A percentile compares a stretch with the other conserved stretches of the same genome.
Evolutionary conservation across 2,797 vertebrate species (phyloP).

Genomic region (Micropoecilia bifurca): DNA sequence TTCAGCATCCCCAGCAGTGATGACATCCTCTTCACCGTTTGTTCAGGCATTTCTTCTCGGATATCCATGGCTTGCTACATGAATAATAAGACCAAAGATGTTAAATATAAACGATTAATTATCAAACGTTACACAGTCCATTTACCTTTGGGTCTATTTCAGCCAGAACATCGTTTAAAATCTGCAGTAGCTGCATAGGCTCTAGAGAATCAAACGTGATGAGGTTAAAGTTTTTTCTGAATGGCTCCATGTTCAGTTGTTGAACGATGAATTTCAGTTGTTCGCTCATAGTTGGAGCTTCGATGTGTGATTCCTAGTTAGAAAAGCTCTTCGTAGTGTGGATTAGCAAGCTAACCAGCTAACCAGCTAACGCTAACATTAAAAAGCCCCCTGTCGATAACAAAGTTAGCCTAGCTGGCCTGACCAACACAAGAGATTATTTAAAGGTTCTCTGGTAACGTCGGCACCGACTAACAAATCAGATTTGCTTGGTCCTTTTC

Average conservation of each 20-base stretch:
- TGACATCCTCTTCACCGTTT: constrained; percentile 94
- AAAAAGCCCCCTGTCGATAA: constrained; percentile 3
- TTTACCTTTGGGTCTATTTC: constrained; percentile 96
- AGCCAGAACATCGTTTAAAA: constrained; percentile 92
- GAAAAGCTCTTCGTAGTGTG: neutral
- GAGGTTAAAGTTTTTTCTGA: constrained; percentile 94
- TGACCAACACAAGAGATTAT: neutral
- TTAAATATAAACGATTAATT: neutral
- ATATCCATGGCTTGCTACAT: constrained; percentile 93
- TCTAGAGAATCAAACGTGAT: constrained; percentile 97
- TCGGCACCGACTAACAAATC: neutral
- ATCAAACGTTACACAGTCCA: neutral
- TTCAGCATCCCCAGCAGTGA: constrained; percentile 92
- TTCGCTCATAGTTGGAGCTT: constrained; percentile 86
- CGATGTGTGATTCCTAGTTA: neutral
- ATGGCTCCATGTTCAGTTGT: constrained; percentile 93
- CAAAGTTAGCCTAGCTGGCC: neutral
- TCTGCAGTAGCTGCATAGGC: constrained; percentile 91
- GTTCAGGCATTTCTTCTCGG: constrained; percentile 95
- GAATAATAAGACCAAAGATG: neutral
- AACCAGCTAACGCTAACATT: constrained; percentile 31
- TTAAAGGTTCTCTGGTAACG: neutral
- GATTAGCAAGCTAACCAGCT: constrained; percentile 41
- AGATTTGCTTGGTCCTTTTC: neutral
- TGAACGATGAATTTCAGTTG: constrained; percentile 95